phyloP scores from a whole-genome alignment of 1,140 invertebrate species.

The Vollenhovia emeryi region DNA sequence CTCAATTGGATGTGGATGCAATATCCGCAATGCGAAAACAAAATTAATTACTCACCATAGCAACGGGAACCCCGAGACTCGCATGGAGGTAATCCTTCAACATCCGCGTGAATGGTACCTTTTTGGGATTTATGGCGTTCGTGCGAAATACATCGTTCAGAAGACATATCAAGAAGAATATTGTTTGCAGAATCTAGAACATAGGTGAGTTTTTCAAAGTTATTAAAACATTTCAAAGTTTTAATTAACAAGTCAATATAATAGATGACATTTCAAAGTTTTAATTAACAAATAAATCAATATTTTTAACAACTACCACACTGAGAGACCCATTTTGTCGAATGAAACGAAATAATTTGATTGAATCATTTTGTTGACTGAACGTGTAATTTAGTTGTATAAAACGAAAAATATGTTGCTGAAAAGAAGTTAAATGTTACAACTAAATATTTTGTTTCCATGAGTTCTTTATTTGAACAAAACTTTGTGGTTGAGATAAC shows the following conservation, averaged over 20 bases:
- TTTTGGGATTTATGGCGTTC: slow-evolving; percentile 88
- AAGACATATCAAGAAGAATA: slow-evolving; percentile 90
- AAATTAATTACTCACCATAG: slow-evolving; percentile 85
- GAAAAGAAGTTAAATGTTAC: too few relatives aligned
- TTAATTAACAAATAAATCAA: not conserved
- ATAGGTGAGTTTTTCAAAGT: too few relatives aligned
- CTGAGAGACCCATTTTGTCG: too few relatives aligned
- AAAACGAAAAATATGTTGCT: too few relatives aligned
- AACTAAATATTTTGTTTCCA: too few relatives aligned
- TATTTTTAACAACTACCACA: not conserved
- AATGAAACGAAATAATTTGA: too few relatives aligned
- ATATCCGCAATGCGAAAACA: too few relatives aligned
- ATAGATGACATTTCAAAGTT: slow-evolving; percentile 17
- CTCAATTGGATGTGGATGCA: not conserved
- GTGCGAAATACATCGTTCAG: slow-evolving; percentile 91
- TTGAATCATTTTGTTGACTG: too few relatives aligned
- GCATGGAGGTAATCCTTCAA: slow-evolving; percentile 91
- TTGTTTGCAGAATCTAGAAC: slow-evolving; percentile 91
- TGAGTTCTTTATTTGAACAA: too few relatives aligned
- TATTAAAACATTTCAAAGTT: slow-evolving; percentile 17
- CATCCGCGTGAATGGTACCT: slow-evolving; percentile 88
- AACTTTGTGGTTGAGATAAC: too few relatives aligned
- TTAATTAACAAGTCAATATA: not conserved
- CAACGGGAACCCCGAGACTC: slow-evolving; percentile 91
- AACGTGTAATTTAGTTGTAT: too few relatives aligned